A percentile compares a stretch with the other conserved stretches of the same genome.
Evolutionary conservation across 2,113 vertebrate genomes (phyloP).

Genomic region (Delphinus delphis): DNA sequence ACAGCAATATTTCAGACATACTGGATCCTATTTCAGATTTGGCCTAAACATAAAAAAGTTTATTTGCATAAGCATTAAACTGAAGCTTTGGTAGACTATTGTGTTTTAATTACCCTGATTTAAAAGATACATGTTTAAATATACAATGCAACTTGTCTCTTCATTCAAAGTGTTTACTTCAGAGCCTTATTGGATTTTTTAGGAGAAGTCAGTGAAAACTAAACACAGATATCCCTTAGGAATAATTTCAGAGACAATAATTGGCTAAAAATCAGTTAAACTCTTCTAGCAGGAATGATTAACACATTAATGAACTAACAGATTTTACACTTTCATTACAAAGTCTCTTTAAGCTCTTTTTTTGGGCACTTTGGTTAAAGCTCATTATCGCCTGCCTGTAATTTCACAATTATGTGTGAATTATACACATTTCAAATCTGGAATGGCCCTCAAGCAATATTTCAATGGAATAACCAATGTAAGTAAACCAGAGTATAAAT

Average conservation of each 20-base stretch:
- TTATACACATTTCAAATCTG: conserved; percentile 11
- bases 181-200: conserved; percentile 47
- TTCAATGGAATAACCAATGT: conserved; percentile 5
- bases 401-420: conserved; percentile 46
- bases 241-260: conserved; percentile 44
- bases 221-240: not conserved
- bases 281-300: not conserved
- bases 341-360: not conserved
- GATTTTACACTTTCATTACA: not conserved
- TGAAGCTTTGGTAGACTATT: not conserved
- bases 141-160: not conserved
- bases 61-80: conserved; percentile 47
- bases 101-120: not conserved
- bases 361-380: not conserved
- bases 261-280: conserved; percentile 24
- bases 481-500: conserved; percentile 42
- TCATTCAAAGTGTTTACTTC: conserved; percentile 49
- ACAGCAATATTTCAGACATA: conserved; percentile 88
- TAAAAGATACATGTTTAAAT: conserved; percentile 19
- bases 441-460: not conserved
- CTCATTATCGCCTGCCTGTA: not conserved
- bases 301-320: not conserved
- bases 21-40: conserved; percentile 89
- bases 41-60: conserved; percentile 86
- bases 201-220: conserved; percentile 22